These are phyloP conservation scores for Cavia aperea DNA, from an alignment of 2,113 vertebrate species.

Conservation along the genomic window DNA sequence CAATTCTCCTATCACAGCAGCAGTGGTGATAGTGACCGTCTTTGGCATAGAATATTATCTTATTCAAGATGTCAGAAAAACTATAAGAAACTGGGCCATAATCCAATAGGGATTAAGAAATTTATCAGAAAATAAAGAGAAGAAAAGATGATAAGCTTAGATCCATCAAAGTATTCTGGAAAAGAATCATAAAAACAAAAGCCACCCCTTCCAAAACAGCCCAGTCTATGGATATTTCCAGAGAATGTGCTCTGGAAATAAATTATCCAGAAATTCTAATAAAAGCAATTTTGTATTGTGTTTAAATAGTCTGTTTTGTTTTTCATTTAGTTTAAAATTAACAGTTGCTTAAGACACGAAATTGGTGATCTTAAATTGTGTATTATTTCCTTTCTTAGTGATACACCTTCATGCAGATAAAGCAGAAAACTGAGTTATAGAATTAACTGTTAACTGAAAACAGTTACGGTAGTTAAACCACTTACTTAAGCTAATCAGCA, in stretches of 20 bases:
- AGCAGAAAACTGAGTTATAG: not conserved
- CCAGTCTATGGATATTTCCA: not conserved
- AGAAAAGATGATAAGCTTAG: not conserved
- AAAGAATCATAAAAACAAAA: not conserved
- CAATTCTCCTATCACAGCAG: not conserved
- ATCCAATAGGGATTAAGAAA: not conserved
- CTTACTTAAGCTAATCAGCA: not conserved
- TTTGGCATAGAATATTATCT: not conserved
- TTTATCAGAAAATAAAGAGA: not conserved
- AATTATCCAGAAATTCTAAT: not conserved
- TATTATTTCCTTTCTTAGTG: not conserved
- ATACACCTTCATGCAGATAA: not conserved
- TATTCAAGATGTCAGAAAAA: not conserved
- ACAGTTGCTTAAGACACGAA: not conserved
- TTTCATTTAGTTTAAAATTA: not conserved
- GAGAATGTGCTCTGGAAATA: not conserved
- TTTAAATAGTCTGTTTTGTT: not conserved
- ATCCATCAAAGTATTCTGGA: not conserved
- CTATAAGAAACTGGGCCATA: not conserved
- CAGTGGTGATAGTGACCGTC: not conserved
- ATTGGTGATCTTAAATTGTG: not conserved
- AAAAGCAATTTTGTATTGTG: not conserved
- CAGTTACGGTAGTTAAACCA: not conserved
- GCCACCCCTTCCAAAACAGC: no score
- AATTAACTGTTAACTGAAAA: not conserved